Base-by-base conservation (phyloP, 64 coral and sea anemone species). In the Pachyseris speciosa region DNA sequence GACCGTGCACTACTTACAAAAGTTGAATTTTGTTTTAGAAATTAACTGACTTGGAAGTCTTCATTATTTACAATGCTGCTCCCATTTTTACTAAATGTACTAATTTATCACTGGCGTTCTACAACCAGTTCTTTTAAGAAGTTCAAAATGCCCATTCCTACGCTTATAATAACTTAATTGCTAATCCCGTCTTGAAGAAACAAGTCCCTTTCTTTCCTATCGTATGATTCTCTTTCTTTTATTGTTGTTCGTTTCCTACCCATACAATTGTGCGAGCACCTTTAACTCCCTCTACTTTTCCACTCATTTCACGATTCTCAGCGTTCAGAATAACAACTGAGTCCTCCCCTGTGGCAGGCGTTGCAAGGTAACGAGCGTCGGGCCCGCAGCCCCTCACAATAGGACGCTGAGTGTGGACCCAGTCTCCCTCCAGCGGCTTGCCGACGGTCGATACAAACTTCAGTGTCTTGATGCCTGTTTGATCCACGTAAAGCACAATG, bases 291-390 rank as follows among this genome's bases (percentile, higher is more conserved):
- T 58, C 25, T 3, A 88, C 64, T 64, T 28, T 87, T 26, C 91
- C 91, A 37, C 33, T 20, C 43, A 93, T 66, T 7, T 76, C 47
- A 44, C 67, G 84, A 22, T 32, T 58, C 45, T 80, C 60, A 53
- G 55, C 91, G 78, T 93, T 74, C 28, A 93, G 15, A 47, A 93
- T 93, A 28, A 87, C 37, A 39, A 93, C 61, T 13, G 91, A 63
- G 57, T 88, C 59, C 74, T 93, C 91, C 52, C 49, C 34, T 34
- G 91, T 87, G 2, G 91, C 91, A 3, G 91, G 73, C 22, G 84
- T 93, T 80, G 91, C 91, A 37, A 93, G 74, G 74, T 79, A 93
- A 88, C 84, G 84, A 12, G 43, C 73, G 16, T 87, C 30, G 7
- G 31, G 9, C 66, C 74, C 71, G 31, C 91, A 93, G 20, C 91